These are phyloP conservation scores for Brachionus koreanus DNA, from an alignment of 1,140 invertebrate genomes.

Conservation along the genomic window DNA sequence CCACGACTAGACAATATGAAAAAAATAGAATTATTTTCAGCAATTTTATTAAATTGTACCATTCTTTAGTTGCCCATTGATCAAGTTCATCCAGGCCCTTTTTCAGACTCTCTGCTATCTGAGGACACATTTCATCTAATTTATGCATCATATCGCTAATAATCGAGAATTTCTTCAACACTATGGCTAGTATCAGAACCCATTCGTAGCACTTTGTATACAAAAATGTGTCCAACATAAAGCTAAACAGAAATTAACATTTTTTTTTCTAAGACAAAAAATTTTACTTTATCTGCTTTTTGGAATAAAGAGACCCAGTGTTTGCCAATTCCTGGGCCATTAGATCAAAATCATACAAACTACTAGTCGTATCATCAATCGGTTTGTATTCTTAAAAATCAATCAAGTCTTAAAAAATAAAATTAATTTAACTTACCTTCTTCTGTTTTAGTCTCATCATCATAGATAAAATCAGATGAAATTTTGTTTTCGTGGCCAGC, in stretches of 20 bases:
- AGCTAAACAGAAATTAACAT: background rate
- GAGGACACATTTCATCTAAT: background rate
- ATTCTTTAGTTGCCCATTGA: constrained; percentile 11
- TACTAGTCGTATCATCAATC: background rate
- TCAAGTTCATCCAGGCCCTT: constrained; percentile 8
- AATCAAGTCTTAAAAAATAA: background rate
- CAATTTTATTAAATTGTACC: background rate
- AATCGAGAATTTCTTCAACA: background rate
- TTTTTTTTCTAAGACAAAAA: background rate
- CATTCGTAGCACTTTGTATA: constrained; percentile 16
- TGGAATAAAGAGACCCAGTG: background rate
- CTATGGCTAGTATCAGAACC: constrained; percentile 9
- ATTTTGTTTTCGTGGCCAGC: background rate
- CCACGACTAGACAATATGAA: background rate
- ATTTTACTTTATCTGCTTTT: background rate
- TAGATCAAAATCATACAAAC: constrained; percentile 25
- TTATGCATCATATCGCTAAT: constrained; percentile 11
- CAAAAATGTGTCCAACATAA: background rate
- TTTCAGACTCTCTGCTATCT: background rate
- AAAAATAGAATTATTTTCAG: background rate
- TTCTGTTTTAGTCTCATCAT: background rate
- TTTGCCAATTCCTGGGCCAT: constrained; percentile 18
- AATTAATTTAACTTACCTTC: background rate
- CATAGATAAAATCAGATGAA: constrained; percentile 19
- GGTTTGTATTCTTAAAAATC: background rate